Evolutionary conservation across 2,113 vertebrate genomes (phyloP), one percentile per base, ranked within the genome.

Genomic region (Notarius lentiginosus): DNA sequence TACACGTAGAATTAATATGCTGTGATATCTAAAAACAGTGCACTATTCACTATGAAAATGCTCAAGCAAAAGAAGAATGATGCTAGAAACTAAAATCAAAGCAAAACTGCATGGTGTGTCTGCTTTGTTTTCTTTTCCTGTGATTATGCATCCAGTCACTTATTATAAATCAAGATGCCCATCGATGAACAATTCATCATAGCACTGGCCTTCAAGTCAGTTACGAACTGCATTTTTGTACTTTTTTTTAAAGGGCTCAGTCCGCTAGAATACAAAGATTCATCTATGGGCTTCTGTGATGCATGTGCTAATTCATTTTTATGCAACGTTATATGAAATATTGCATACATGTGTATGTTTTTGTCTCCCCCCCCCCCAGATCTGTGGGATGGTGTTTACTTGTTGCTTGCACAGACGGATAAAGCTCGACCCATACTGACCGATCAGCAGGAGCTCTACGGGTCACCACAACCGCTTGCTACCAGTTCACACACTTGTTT

Each of bases 371-470:
- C 3, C 41, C 41, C 41, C 41, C 79, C 90, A 97, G 96, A 95
- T 96, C 92, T 96, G 96, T 87, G 95, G 96, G 72, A 96, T 96
- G 95, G 92, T 94, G 87, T 93, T 97, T 89, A 96, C 95, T 92
- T 96, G 95, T 93, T 95, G 93, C 92, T 88, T 96, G 84, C 92
- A 96, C 91, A 93, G 85, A 89, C 94, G 94, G 91, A 95, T 96
- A 91, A 95, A 95, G 90, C 91, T 92, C 89, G 93, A 95, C 2
- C 94, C 93, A 72, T 95, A 95, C 90, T 95, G 93, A 95, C 24
- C 83, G 34, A 56, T 84, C 34, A 18, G 30, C 86, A 77, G 51
- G 63, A 86, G 27, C 11, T 30, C 58, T 65, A 65, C 7, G 12
- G 68, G 56, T 86, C 15, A 22, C 55, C 79, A 56, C 79, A 22